Evolutionary conservation across 2,113 vertebrate genomes (phyloP).

Genomic region (human (Homo sapiens)): DNA sequence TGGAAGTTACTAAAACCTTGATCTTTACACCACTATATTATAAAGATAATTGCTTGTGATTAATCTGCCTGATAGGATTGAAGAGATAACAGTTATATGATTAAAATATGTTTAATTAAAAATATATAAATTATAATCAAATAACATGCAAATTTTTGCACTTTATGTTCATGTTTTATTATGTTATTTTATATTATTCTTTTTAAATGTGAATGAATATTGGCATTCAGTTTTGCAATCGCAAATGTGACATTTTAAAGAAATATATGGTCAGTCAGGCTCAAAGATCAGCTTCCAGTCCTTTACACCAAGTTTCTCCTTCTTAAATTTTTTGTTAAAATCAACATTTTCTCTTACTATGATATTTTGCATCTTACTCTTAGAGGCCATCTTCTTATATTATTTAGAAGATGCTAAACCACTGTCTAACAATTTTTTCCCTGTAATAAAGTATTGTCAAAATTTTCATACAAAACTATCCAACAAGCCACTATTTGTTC

Average conservation of each 20-base stretch:
- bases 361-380: neutral
- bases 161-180: neutral
- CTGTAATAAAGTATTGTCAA: neutral
- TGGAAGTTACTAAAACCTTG: neutral
- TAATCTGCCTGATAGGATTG: neutral
- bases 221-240: neutral
- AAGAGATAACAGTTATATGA: neutral
- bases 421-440: neutral
- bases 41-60: neutral
- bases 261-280: neutral
- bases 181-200: neutral
- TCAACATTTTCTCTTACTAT: neutral
- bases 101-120: neutral
- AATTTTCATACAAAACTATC: neutral
- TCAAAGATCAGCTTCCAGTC: neutral
- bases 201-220: neutral
- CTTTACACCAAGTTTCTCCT: neutral
- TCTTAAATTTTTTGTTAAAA: neutral
- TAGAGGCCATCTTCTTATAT: neutral
- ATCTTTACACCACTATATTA: neutral
- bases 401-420: neutral
- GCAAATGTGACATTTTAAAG: neutral
- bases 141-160: neutral
- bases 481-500: neutral
- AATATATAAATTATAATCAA: neutral